Percentiles rank a stretch among this genome's conserved stretches.
Conservation (phyloP, 2,888 invertebrate species). For the Drosophila niveifrons region DNA sequence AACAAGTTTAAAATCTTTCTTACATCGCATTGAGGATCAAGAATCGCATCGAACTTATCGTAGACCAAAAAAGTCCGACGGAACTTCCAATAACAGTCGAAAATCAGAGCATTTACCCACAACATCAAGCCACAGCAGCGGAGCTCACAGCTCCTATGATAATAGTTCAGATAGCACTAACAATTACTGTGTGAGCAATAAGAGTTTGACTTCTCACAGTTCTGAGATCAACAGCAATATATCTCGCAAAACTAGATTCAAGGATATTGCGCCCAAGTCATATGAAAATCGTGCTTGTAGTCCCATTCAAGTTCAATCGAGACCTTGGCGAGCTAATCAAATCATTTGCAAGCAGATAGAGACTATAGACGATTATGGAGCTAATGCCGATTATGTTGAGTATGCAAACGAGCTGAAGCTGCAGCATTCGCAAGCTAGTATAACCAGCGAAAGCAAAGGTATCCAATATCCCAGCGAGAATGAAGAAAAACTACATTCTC, state of each 20-base stretch:
- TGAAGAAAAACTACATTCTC: constrained; percentile 46
- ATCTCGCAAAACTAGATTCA: background rate
- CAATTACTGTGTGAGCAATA: constrained; percentile 14
- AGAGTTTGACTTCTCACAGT: background rate
- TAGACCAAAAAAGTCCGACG: background rate
- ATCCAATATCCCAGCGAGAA: constrained; percentile 56
- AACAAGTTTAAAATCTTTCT: background rate
- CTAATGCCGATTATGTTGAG: background rate
- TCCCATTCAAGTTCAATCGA: constrained; percentile 53
- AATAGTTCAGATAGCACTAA: constrained; percentile 8
- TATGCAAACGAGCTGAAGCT: constrained; percentile 5
- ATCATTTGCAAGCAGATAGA: background rate
- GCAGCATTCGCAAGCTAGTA: constrained; percentile 30
- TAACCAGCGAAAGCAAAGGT: constrained; percentile 43
- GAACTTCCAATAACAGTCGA: background rate
- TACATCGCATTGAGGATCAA: background rate
- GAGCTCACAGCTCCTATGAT: background rate
- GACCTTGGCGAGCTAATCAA: background rate
- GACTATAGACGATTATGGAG: background rate
- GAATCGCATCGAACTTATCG: background rate
- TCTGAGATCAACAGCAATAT: background rate
- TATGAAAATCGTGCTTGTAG: constrained; percentile 64
- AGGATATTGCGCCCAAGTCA: constrained; percentile 15
- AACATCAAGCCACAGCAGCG: background rate
- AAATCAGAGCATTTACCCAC: background rate